Percentiles rank a stretch among this genome's conserved stretches.
Conservation (phyloP, 2,113 vertebrate genomes). For the Entelurus aequoreus region DNA sequence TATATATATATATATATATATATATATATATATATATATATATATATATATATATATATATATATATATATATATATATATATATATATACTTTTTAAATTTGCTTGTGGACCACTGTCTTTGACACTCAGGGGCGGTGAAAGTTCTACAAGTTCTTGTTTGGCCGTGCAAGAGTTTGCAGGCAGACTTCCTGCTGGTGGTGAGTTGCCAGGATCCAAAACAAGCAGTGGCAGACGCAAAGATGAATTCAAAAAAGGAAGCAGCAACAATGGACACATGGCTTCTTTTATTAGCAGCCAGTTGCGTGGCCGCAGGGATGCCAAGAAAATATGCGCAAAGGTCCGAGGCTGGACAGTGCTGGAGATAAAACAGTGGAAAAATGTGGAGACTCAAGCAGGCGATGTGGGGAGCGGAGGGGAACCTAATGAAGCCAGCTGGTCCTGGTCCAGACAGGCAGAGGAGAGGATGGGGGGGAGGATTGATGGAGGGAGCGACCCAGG, state of each 20-base stretch:
- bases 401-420: slow-evolving; percentile 71
- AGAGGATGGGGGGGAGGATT: slow-evolving; percentile 70
- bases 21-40: too few species aligned
- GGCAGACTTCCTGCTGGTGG: slow-evolving; percentile 54
- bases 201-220: slow-evolving; percentile 66
- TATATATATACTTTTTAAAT: too few species aligned
- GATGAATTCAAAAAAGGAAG: slow-evolving; percentile 71
- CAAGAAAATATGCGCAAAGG: slow-evolving; percentile 75
- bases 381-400: slow-evolving; percentile 76
- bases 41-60: too few species aligned
- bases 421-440: slow-evolving; percentile 82
- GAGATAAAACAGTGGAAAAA: slow-evolving; percentile 79
- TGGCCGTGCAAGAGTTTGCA: slow-evolving; percentile 31
- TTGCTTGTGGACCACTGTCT: too few species aligned
- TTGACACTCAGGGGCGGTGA: slow-evolving; percentile 11
- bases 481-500: slow-evolving; percentile 64
- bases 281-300: slow-evolving; percentile 78
- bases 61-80: too few species aligned
- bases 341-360: slow-evolving; percentile 73
- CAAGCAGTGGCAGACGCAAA: slow-evolving; percentile 68
- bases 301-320: slow-evolving; percentile 68
- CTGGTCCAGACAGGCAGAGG: slow-evolving; percentile 74
- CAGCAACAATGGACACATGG: slow-evolving; percentile 71
- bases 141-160: slow-evolving; percentile 18
- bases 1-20: too few species aligned